Percentiles rank a stretch among this genome's conserved stretches.
Evolutionary conservation across 2,113 vertebrate species (phyloP).

Genomic region (Corythornis vintsioides): DNA sequence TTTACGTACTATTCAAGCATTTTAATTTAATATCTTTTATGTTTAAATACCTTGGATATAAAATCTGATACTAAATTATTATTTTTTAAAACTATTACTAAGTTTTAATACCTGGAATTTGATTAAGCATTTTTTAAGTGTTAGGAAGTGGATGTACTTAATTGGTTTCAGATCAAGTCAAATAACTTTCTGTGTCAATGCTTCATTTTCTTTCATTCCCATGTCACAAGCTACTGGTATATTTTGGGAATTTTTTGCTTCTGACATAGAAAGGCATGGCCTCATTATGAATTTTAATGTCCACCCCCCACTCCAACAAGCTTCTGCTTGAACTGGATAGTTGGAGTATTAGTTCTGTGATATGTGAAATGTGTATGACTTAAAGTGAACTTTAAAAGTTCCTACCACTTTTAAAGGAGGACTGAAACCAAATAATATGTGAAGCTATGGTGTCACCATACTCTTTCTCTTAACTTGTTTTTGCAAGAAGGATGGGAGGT

Average conservation of each 20-base stretch:
- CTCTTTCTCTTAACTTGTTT: background rate
- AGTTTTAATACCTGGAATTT: background rate
- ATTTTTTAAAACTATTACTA: no score
- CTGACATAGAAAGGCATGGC: background rate
- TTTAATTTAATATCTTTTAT: background rate
- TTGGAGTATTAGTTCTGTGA: background rate
- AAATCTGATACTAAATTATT: background rate
- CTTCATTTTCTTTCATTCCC: background rate
- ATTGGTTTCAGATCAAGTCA: background rate
- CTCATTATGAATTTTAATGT: background rate
- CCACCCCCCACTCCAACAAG: background rate
- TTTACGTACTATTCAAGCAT: background rate
- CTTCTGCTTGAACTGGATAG: background rate
- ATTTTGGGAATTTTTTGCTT: conserved; percentile 9
- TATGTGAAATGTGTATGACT: background rate
- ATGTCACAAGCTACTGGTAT: background rate
- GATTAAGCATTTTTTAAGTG: background rate
- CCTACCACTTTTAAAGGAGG: background rate
- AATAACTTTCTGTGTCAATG: background rate
- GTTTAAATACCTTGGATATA: background rate
- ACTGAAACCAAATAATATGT: background rate
- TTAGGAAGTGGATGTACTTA: background rate
- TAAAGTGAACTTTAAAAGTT: background rate
- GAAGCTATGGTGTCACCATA: background rate
- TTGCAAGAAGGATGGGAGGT: background rate